Evolutionary conservation across 1,140 invertebrate genomes (phyloP), one percentile per base, ranked within the genome.

Genomic region (Sinella curviseta): DNA sequence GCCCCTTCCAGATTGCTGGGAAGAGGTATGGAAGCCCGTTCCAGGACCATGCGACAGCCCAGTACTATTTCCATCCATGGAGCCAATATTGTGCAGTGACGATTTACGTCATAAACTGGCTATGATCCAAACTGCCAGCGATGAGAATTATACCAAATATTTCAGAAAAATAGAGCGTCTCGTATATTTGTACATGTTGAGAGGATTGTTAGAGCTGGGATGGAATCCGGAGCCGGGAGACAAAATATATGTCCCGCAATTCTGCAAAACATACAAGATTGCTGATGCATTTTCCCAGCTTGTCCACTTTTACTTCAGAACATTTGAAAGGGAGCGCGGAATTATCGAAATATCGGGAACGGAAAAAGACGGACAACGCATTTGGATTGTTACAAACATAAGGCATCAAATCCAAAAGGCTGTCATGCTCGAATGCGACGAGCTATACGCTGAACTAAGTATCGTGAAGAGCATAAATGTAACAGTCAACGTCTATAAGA

Each of bases 1-100:
- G 26, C 8, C 8, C 14, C 2, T 70, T 4, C 65, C 65, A 33
- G 65, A 70, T 33, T 3, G 3, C 4, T 70, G 65, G 65, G 65
- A 70, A 30, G 65, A 70, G n/a, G 31, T 70, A 24, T 70, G 65
- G 65, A 70, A 70, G 31, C 28, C 31, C 28, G 31, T 70, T 31
- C 26, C 26, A 33, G 65, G 65, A 31, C 65, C 65, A 33, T 8
- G 4, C 8, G 31, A 3, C 1, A 70, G 31, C 31, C n/a, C 8
- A 16, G 24, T 60, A 8, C 39, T 12, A 48, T 48, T 48, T 8
- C 8, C 8, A 12, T 8, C 8, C 39, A 48, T 48, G 20, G 8
- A 8, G 20, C 8, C 39, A 48, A 20, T 48, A 8, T 8, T 48
- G n/a, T n/a, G n/a, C n/a, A n/a, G n/a, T 48, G 39, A 48, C 8